These are phyloP conservation scores for Drosophila baimaii DNA, from an alignment of 1,140 invertebrate genomes.

Conservation along the genomic window DNA sequence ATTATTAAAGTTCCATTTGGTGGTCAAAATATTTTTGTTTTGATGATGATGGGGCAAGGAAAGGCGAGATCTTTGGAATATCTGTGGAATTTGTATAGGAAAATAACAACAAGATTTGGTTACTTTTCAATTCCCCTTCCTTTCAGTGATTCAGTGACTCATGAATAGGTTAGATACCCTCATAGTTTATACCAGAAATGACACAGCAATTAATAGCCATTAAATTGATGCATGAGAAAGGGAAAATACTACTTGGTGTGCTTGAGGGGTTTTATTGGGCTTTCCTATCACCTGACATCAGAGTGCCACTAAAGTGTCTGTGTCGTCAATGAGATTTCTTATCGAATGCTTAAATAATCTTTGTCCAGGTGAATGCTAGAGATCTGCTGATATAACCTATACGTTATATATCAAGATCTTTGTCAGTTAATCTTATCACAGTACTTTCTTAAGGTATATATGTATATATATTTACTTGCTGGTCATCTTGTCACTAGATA, in stretches of 20 bases:
- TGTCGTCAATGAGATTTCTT: conserved; percentile 25
- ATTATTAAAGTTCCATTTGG: not conserved
- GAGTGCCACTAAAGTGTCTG: not conserved
- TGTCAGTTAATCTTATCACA: conserved; percentile 19
- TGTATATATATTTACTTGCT: not conserved
- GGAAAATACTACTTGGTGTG: not conserved
- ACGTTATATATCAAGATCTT: conserved; percentile 26
- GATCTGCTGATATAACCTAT: conserved; percentile 6
- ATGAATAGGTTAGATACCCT: no score
- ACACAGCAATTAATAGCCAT: not conserved
- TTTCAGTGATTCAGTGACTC: conserved; percentile 11
- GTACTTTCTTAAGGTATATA: not conserved
- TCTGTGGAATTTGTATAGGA: not conserved
- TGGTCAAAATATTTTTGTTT: conserved; percentile 12
- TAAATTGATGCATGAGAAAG: conserved; percentile 5
- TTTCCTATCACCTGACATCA: conserved; percentile 20
- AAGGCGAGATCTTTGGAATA: not conserved
- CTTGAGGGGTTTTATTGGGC: not conserved
- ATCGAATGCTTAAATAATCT: conserved; percentile 27
- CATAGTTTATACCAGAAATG: conserved; percentile 1
- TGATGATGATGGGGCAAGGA: not conserved
- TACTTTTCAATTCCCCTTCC: not conserved
- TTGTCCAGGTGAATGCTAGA: not conserved
- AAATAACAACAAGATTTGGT: not conserved
- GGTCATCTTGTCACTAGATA: not conserved